phyloP scores from a whole-genome alignment of 2,888 invertebrate species.

The Venusia cambrica region DNA sequence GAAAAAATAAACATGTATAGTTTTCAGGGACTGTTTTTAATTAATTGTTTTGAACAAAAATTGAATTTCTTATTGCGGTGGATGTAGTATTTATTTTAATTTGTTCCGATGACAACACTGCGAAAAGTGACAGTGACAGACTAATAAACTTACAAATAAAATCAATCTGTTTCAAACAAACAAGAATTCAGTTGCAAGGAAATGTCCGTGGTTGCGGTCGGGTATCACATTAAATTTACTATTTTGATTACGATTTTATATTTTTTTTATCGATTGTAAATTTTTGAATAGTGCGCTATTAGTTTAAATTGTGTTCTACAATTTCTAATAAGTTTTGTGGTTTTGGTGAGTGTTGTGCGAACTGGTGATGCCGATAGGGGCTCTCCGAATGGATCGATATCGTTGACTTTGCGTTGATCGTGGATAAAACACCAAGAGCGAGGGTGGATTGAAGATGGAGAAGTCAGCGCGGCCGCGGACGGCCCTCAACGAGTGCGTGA shows the following conservation, averaged over 20 bases:
- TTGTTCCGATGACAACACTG: conserved; percentile 13
- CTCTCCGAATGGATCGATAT: conserved; percentile 76
- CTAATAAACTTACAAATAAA: conserved; percentile 36
- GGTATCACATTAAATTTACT: conserved; percentile 41
- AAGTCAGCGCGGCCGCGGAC: conserved; percentile 74
- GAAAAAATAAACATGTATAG: too few relatives aligned
- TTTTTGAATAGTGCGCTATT: conserved; percentile 54
- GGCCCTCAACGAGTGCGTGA: conserved; percentile 91
- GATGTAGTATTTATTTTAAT: too few relatives aligned
- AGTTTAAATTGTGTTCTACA: conserved; percentile 36
- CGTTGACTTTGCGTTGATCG: conserved; percentile 60
- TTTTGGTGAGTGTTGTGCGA: conserved; percentile 41
- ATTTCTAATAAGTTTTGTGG: conserved; percentile 36
- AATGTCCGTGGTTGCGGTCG: conserved; percentile 56
- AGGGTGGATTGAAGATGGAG: conserved; percentile 66
- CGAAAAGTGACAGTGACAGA: conserved; percentile 36
- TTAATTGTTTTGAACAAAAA: too few relatives aligned
- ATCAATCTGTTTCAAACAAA: too few relatives aligned
- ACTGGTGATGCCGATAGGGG: conserved; percentile 69
- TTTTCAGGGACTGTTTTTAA: too few relatives aligned
- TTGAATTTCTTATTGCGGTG: too few relatives aligned
- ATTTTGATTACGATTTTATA: conserved; percentile 67
- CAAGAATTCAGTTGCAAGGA: conserved; percentile 63
- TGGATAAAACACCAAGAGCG: conserved; percentile 45
- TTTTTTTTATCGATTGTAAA: conserved; percentile 60